Evolutionary conservation across 2,888 invertebrate species (phyloP).

Genomic region (Hoplodrina ambigua): DNA sequence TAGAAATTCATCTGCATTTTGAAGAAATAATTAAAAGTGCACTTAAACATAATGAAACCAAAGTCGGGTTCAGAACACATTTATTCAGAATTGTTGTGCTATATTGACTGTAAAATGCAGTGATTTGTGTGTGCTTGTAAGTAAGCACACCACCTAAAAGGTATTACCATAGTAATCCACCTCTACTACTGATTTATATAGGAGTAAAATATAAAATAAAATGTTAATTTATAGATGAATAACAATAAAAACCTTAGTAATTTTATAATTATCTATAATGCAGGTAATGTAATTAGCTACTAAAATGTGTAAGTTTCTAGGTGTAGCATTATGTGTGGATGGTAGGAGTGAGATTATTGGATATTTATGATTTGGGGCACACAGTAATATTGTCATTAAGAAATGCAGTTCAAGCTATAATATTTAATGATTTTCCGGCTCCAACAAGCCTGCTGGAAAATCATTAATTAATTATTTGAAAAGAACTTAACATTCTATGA

Average conservation of each 20-base stretch:
- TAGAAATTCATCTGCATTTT: conserved; percentile 51
- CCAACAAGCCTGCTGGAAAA: conserved; percentile 6
- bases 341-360: conserved; percentile 67
- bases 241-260: conserved; percentile 47
- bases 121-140: conserved; percentile 32
- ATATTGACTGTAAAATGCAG: conserved; percentile 24
- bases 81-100: conserved; percentile 20
- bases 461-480: conserved; percentile 15
- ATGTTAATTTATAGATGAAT: conserved; percentile 36
- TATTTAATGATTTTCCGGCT: conserved; percentile 21
- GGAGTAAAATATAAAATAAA: conserved; percentile 20
- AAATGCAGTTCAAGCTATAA: conserved; percentile 19
- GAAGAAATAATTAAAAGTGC: conserved; percentile 52
- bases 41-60: conserved; percentile 51
- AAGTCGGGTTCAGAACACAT: conserved; percentile 27
- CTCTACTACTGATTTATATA: conserved; percentile 53
- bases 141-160: conserved; percentile 42
- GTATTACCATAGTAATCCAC: conserved; percentile 59
- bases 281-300: conserved; percentile 53
- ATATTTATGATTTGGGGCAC: conserved; percentile 54
- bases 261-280: conserved; percentile 37
- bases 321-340: conserved; percentile 40
- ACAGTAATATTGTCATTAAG: conserved; percentile 38
- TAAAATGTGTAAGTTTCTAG: conserved; percentile 45
- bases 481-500: conserved; percentile 6